Conservation (phyloP, 2,888 invertebrate species). For the Ophioninae sp. region DNA sequence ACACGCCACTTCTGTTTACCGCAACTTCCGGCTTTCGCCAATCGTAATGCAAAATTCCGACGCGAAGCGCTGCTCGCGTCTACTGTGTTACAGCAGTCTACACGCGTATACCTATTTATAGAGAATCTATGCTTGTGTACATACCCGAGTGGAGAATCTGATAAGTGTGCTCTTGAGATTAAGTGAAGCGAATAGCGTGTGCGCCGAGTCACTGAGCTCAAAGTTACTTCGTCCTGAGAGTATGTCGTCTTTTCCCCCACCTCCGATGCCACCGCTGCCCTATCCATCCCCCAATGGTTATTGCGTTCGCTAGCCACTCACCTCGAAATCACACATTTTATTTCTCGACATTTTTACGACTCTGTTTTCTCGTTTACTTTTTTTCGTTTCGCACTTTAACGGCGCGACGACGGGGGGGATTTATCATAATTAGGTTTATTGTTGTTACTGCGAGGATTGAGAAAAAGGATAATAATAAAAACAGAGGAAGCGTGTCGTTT, state of each 20-base stretch:
- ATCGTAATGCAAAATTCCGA: neutral
- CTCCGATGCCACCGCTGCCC: neutral
- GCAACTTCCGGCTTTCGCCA: conserved; percentile 5
- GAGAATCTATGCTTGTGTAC: neutral
- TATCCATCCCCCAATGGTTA: conserved; percentile 15
- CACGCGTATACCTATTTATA: neutral
- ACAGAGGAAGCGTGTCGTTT: neutral
- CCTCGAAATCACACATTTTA: conserved; percentile 12
- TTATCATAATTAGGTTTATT: neutral
- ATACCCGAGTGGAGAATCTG: neutral
- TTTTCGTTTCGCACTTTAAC: neutral
- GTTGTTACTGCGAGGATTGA: no score
- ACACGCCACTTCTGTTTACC: neutral
- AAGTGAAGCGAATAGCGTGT: conserved; percentile 65
- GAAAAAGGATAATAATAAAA: no score
- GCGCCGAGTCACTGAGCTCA: conserved; percentile 73
- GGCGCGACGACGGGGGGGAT: neutral
- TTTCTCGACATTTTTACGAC: neutral
- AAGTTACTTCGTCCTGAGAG: conserved; percentile 65
- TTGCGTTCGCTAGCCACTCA: conserved; percentile 40
- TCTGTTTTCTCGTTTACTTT: neutral
- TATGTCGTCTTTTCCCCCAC: conserved; percentile 18
- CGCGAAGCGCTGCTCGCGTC: neutral
- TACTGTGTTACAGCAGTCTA: neutral
- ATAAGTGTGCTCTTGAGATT: conserved; percentile 2